Base-by-base conservation (phyloP, 2,888 invertebrate genomes). In the Molorchus minor region DNA sequence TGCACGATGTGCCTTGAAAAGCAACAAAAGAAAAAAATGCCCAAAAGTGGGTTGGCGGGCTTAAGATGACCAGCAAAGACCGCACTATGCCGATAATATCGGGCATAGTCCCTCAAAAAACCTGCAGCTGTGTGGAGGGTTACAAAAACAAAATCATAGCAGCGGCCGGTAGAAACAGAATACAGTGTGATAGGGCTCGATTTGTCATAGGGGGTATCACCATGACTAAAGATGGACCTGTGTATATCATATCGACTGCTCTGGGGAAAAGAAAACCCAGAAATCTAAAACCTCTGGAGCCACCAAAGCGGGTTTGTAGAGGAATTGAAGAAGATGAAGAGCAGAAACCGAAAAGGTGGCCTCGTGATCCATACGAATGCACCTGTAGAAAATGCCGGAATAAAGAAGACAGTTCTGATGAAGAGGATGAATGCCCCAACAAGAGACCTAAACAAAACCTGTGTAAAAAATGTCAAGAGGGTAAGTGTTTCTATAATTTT, bases 61-160 rank as follows among this genome's bases (percentile, higher is more conserved):
- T 64, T n/a, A 59, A 60, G 17, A 47, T 58, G 19, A 57, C 62
- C 5, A 53, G 54, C 16, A 60, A 63, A 12, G 62, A 65, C n/a
- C 47, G 40, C 0, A 44, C 61, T 5, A 40, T 72, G n/a, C 71
- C 71, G 2, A 61, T 77, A 38, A 70, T 77, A 40, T 67, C 65
- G 13, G 73, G 72, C 3, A 69, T 71, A 7, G 56, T 66, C 40
- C 41, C 52, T 15, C 60, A 52, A 12, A 64, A 57, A 58, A 64
- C 62, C 5, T 77, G 77, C 46, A 46, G 64, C 5, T 77, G 77
- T 51, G 56, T 73, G 16, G 53, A 64, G 30, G 62, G 64, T 20
- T 76, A 71, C 38, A 56, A 68, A 44, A 51, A 64, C 8, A 66
- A 33, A 43, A 55, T 73, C 15, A 56, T 65, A 17, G 44, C 29